Evolutionary conservation across 2,113 vertebrate genomes (phyloP).

Genomic region (Indri indri): DNA sequence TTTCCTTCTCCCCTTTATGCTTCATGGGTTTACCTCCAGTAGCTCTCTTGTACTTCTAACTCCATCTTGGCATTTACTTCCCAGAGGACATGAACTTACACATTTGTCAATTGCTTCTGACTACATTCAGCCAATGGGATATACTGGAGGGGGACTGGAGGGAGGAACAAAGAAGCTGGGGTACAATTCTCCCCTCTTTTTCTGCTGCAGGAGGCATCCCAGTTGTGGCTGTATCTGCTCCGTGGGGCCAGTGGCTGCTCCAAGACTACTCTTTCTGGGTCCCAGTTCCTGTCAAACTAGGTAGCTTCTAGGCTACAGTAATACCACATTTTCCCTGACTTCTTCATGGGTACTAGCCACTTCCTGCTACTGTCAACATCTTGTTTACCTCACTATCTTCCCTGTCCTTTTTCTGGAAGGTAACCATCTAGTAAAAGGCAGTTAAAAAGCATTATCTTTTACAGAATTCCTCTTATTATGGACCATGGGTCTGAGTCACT

Average conservation of each 20-base stretch:
- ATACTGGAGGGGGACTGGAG: background rate
- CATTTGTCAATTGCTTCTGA: background rate
- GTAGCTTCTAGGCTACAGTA: background rate
- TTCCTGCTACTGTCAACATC: background rate
- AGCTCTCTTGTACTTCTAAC: background rate
- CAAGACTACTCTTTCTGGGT: background rate
- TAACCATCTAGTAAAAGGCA: background rate
- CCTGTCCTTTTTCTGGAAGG: background rate
- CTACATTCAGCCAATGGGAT: background rate
- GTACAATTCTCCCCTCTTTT: rapidly evolving
- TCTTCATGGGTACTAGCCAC: background rate
- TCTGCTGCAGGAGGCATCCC: background rate
- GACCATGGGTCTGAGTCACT: background rate
- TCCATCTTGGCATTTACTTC: background rate
- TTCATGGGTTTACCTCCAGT: background rate
- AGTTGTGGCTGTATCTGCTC: background rate
- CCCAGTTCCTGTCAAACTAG: background rate
- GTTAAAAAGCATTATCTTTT: background rate
- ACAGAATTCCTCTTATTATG: background rate
- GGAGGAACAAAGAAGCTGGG: background rate
- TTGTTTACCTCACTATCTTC: background rate
- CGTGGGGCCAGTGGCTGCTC: background rate
- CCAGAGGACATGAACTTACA: background rate
- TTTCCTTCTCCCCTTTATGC: background rate
- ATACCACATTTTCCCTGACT: background rate